A percentile compares a stretch with the other conserved stretches of the same genome.
These are phyloP conservation scores for Diglossa cyanea DNA, from an alignment of 2,797 vertebrate species.

Conservation along the genomic window DNA sequence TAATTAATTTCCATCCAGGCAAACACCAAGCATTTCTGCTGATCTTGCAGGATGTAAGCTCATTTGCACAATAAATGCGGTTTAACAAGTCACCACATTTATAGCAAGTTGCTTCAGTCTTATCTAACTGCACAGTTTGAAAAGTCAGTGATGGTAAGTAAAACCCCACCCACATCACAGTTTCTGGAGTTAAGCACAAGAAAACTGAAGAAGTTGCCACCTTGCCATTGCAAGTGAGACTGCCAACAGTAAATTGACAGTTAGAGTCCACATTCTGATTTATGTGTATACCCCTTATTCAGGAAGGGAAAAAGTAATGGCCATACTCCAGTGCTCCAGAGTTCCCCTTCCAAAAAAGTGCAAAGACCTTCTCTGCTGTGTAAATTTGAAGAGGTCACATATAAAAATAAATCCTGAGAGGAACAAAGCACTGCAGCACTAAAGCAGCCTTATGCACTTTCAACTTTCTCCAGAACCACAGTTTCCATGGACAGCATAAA, in stretches of 20 bases:
- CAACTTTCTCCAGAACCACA: neutral
- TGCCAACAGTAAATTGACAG: neutral
- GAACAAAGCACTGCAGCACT: neutral
- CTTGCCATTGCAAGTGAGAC: neutral
- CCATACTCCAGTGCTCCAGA: neutral
- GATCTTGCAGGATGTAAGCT: slow-evolving; percentile 27
- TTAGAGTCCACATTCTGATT: neutral
- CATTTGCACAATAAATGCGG: slow-evolving; percentile 59
- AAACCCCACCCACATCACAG: slow-evolving; percentile 57
- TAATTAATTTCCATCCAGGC: slow-evolving; percentile 62
- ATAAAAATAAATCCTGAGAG: neutral
- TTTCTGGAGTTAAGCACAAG: neutral
- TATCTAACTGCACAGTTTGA: slow-evolving; percentile 43
- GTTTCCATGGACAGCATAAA: neutral
- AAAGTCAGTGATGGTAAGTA: slow-evolving; percentile 47
- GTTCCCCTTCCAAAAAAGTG: neutral
- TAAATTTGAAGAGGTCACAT: neutral
- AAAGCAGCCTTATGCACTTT: neutral
- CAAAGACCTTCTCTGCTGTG: neutral
- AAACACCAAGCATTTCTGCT: slow-evolving; percentile 18
- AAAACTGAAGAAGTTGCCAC: neutral
- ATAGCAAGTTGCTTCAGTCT: slow-evolving; percentile 52
- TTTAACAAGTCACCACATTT: slow-evolving; percentile 63
- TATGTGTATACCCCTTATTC: neutral
- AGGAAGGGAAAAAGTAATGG: neutral